phyloP scores from a whole-genome alignment of 92 coral and sea anemone species.

The Blastomussa wellsi region DNA sequence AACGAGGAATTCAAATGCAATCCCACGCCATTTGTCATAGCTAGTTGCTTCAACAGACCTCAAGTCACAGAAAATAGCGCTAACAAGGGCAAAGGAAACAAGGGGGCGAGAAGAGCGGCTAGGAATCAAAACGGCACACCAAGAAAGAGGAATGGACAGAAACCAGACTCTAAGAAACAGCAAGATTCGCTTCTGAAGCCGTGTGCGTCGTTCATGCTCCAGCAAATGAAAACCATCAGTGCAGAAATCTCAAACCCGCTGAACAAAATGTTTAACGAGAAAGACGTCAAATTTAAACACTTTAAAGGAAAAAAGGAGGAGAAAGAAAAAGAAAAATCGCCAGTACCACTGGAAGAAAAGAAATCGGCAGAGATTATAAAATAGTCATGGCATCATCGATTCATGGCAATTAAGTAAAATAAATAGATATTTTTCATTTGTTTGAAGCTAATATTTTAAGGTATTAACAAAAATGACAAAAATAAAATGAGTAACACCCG shows the following conservation, averaged over 20 bases:
- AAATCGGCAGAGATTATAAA: background rate
- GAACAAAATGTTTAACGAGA: background rate
- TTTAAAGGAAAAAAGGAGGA: background rate
- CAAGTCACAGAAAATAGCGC: constrained; percentile 51
- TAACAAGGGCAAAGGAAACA: constrained; percentile 7
- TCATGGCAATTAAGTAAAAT: background rate
- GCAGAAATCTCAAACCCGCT: constrained; percentile 6
- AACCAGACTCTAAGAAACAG: background rate
- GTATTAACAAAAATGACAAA: background rate
- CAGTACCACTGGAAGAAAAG: constrained; percentile 8
- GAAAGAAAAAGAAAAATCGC: background rate
- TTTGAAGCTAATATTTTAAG: too few species aligned
- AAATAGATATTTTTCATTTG: background rate
- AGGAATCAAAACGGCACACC: constrained; percentile 26
- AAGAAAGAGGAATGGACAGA: constrained; percentile 12
- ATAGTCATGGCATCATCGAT: too few species aligned
- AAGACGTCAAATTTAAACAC: background rate
- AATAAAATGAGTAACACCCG: too few species aligned
- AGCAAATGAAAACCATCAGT: constrained; percentile 8
- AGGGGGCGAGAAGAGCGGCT: background rate
- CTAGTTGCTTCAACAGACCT: constrained; percentile 92
- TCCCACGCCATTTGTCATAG: constrained; percentile 90
- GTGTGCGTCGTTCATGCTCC: background rate
- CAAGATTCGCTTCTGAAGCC: background rate
- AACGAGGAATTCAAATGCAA: constrained; percentile 77